Conservation (phyloP, 37 sponge, comb jelly and placozoan species). For the Oopsacas minuta region DNA sequence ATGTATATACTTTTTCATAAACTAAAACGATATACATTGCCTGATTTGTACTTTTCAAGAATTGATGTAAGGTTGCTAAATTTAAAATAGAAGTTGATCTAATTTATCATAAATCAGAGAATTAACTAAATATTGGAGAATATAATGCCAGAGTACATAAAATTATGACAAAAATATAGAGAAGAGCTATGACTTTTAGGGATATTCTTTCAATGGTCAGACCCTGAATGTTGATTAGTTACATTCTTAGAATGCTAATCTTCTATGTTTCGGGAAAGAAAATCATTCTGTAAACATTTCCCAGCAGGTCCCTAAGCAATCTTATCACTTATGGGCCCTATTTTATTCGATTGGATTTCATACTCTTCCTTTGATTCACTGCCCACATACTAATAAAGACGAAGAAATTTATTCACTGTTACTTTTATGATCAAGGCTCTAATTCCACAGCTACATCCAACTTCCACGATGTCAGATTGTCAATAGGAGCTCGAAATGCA, state of each 20-base stretch:
- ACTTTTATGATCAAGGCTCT: not conserved
- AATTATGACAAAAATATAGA: not conserved
- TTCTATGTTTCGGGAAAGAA: not conserved
- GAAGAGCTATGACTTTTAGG: not conserved
- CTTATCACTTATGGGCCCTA: not conserved
- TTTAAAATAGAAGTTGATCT: not conserved
- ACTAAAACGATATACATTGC: not conserved
- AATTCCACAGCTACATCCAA: not conserved
- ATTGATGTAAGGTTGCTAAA: not conserved
- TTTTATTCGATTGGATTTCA: not conserved
- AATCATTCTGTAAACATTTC: not conserved
- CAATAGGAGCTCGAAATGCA: not conserved
- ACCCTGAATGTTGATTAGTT: not conserved
- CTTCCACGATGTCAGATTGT: not conserved
- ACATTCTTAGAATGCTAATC: not conserved
- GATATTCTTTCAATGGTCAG: not conserved
- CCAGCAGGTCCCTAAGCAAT: not conserved
- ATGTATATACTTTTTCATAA: not conserved
- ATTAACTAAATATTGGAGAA: not conserved
- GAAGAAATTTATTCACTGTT: not conserved
- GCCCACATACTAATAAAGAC: not conserved
- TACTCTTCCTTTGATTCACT: not conserved
- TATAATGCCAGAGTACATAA: not conserved
- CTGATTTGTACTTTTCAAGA: not conserved
- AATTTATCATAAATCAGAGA: not conserved